Conservation (phyloP, 2,113 vertebrate genomes). For the Pan troglodytes region NHGRI_mPanTro3-v2.1_pri NC_072414.2:53402001-53402500, state of each 20-base stretch:
- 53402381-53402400: background rate
- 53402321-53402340: background rate
- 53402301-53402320: background rate
- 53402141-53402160: background rate
- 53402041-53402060: background rate
- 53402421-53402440: background rate
- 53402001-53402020: conserved; percentile 20
- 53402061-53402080: background rate
- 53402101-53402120: background rate
- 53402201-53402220: background rate
- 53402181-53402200: background rate
- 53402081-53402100: background rate
- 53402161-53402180: background rate
- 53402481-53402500: background rate
- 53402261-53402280: background rate
- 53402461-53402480: background rate
- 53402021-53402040: background rate
- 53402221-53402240: background rate
- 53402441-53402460: background rate
- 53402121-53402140: background rate
- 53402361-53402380: background rate
- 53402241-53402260: background rate
- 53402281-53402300: background rate
- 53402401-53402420: background rate
- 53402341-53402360: background rate